Conservation (phyloP, 35 echinoderm and acorn worm genomes). For the Acanthaster planci region DNA sequence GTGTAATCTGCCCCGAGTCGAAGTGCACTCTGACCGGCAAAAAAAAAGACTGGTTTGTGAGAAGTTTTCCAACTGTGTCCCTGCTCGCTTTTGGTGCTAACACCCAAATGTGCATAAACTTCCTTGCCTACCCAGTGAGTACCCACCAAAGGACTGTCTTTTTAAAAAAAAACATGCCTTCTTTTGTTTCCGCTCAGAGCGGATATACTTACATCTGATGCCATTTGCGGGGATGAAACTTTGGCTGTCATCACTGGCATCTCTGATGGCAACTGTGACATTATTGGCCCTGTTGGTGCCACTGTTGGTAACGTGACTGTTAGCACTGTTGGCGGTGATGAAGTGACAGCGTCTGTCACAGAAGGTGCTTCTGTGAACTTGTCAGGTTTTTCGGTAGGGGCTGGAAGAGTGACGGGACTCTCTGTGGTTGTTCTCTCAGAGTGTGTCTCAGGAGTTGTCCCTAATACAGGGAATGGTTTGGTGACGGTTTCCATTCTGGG, state of each 20-base stretch:
- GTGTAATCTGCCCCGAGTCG: too few species aligned
- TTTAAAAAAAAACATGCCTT: too few species aligned
- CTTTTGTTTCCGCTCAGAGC: too few species aligned
- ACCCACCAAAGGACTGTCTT: too few species aligned
- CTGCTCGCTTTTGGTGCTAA: too few species aligned
- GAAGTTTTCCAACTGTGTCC: too few species aligned
- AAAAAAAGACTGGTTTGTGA: too few species aligned
- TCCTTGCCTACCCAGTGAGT: too few species aligned
- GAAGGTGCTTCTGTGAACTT: neutral
- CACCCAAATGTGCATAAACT: too few species aligned
- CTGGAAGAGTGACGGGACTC: neutral
- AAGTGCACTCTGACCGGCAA: too few species aligned
- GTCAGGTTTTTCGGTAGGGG: neutral
- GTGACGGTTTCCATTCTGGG: neutral
- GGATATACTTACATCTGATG: neutral
- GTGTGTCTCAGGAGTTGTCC: neutral
- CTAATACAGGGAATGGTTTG: neutral
- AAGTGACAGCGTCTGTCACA: neutral
- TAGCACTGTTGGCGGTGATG: neutral
- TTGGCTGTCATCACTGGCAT: neutral
- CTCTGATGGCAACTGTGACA: neutral
- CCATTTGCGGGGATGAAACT: neutral
- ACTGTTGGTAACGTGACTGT: neutral
- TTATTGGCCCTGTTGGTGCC: neutral
- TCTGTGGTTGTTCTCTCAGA: too few species aligned